Evolutionary conservation across 2,113 vertebrate genomes (phyloP).

Genomic region (Oncorhynchus mykiss): DNA sequence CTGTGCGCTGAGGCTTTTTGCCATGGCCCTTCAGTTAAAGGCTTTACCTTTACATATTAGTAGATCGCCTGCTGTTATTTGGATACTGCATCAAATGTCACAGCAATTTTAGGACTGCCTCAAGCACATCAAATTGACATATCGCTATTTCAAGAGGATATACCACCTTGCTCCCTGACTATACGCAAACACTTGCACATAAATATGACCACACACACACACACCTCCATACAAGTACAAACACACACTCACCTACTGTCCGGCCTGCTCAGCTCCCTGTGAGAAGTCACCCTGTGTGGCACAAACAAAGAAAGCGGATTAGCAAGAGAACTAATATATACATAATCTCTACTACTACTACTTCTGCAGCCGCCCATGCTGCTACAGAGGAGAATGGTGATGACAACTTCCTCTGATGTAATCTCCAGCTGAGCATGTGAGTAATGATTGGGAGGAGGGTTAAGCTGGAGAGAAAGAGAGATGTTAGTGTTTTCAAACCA

Average conservation of each 20-base stretch:
- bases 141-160: neutral
- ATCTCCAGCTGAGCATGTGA: neutral
- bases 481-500: conserved; percentile 8
- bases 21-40: neutral
- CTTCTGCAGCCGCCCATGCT: neutral
- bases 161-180: neutral
- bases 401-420: neutral
- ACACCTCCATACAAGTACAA: neutral
- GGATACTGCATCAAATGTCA: neutral
- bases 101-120: neutral
- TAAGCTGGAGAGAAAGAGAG: neutral
- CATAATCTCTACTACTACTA: neutral
- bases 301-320: neutral
- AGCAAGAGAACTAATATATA: neutral
- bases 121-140: neutral
- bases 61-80: neutral
- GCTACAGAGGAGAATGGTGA: neutral
- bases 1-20: too few relatives aligned
- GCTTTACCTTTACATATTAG: neutral
- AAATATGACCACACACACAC: neutral
- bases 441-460: neutral
- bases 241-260: conserved; percentile 50
- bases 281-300: conserved; percentile 34
- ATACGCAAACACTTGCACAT: neutral
- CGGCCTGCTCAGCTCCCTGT: conserved; percentile 24